These are phyloP conservation scores for Odobenus rosmarus DNA, from an alignment of 2,113 vertebrate genomes.

Conservation along the genomic window DNA sequence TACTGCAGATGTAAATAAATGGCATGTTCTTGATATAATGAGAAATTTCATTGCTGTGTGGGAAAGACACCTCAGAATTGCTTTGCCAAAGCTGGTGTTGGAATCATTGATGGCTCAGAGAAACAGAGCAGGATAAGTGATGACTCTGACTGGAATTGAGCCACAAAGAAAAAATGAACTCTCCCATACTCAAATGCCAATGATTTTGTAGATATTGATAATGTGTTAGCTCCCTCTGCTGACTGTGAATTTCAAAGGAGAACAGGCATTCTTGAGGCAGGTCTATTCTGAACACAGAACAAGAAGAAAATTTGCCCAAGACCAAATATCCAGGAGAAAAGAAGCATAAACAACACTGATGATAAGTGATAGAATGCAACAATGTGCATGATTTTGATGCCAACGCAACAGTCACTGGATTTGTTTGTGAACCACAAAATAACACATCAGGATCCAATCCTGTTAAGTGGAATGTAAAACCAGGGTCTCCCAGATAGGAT, in stretches of 20 bases:
- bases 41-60: background rate
- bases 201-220: background rate
- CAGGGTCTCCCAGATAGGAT: background rate
- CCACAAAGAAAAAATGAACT: slow-evolving; percentile 13
- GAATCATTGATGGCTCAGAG: background rate
- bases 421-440: slow-evolving; percentile 31
- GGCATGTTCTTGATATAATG: background rate
- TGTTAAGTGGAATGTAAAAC: slow-evolving; percentile 3
- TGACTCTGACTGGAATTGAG: background rate
- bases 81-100: background rate
- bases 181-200: background rate
- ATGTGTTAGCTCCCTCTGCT: slow-evolving; percentile 47
- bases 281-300: background rate
- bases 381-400: background rate
- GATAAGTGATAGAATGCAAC: background rate
- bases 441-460: background rate
- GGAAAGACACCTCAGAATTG: background rate
- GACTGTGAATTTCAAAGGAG: slow-evolving; percentile 19
- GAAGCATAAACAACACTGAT: background rate
- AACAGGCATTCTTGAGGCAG: background rate
- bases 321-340: slow-evolving; percentile 25
- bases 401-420: background rate
- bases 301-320: slow-evolving; percentile 25
- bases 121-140: background rate
- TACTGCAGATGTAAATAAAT: background rate